Base-by-base conservation (phyloP, 2,888 invertebrate genomes). In the Hemaris fuciformis region DNA sequence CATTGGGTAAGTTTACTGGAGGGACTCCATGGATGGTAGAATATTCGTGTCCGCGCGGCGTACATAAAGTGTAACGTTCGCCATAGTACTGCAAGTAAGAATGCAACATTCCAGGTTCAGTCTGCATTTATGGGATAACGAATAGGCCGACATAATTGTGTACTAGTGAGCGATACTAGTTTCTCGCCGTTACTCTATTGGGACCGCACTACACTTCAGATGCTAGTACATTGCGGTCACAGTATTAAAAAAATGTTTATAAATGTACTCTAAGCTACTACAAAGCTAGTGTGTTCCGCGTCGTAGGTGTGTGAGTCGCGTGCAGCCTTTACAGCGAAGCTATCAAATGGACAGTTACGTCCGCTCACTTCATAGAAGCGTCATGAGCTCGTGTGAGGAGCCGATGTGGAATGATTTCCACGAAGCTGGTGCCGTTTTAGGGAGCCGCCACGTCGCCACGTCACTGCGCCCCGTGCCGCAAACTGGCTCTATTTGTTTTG, bases 391-490 rank as follows among this genome's bases (percentile, higher is more conserved):
- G 69, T 67, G 69, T 65, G 71, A 71, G 69, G 70, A 72, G 70
- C 66, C 64, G 59, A 62, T 64, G 67, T 67, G 69, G 69, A 61
- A 66, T 71, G 69, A 60, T 66, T 72, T 74, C 75, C 63, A 64
- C 61, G 72, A 75, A 75, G 67, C 68, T 62, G 64, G 69, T 72
- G 60, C 79, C 80, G 70, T 77, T 79, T 80, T 75, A 79, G 74
- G 78, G 70, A 71, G 66, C 57, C 63, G 66, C 69, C 69, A 66
- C 74, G 75, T 78, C 77, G 79, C 76, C 67, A 64, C 60, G 65
- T 69, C 69, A 69, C 56, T 68, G 65, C 61, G 64, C 69, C 63
- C 48, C 25, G 23, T 23, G 10, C n/a, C n/a, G n/a, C n/a, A n/a
- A n/a, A n/a, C n/a, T n/a, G n/a, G n/a, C n/a, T n/a, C n/a, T n/a